Evolutionary conservation across 2,113 vertebrate genomes (phyloP).

Genomic region (Lates calcarifer): DNA sequence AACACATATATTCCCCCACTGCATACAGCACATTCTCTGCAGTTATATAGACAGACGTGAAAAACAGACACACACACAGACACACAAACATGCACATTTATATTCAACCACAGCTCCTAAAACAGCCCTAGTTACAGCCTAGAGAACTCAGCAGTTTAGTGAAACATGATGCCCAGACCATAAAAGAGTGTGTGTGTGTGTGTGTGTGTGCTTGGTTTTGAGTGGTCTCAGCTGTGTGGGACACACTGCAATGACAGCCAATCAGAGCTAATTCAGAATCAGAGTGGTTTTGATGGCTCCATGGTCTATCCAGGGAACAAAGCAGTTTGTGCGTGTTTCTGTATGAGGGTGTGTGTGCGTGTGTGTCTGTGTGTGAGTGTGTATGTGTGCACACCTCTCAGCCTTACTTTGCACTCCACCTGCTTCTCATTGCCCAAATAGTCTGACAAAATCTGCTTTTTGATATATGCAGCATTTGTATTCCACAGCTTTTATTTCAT

Average conservation of each 20-base stretch:
- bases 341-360: slow-evolving; percentile 43
- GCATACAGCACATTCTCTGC: slow-evolving; percentile 25
- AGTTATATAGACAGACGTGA: slow-evolving; percentile 36
- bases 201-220: slow-evolving; percentile 59
- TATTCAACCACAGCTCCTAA: slow-evolving; percentile 72
- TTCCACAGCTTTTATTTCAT: slow-evolving; percentile 55
- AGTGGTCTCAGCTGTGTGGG: slow-evolving; percentile 85
- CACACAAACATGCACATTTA: slow-evolving; percentile 42
- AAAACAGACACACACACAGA: slow-evolving; percentile 35
- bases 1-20: slow-evolving; percentile 5
- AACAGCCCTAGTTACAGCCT: slow-evolving; percentile 70
- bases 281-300: slow-evolving; percentile 84
- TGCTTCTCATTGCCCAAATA: slow-evolving; percentile 81
- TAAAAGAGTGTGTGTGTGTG: slow-evolving; percentile 55
- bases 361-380: too few species aligned
- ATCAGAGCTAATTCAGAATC: slow-evolving; percentile 85
- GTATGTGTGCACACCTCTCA: slow-evolving; percentile 61
- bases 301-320: slow-evolving; percentile 74
- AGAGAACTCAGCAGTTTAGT: slow-evolving; percentile 78
- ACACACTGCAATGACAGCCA: slow-evolving; percentile 82
- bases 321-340: slow-evolving; percentile 61
- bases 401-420: slow-evolving; percentile 74
- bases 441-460: slow-evolving; percentile 66
- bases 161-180: slow-evolving; percentile 78
- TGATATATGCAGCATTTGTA: slow-evolving; percentile 69